These are phyloP conservation scores for Tamandua tetradactyla DNA, from an alignment of 2,797 vertebrate genomes.

Conservation along the genomic window DNA sequence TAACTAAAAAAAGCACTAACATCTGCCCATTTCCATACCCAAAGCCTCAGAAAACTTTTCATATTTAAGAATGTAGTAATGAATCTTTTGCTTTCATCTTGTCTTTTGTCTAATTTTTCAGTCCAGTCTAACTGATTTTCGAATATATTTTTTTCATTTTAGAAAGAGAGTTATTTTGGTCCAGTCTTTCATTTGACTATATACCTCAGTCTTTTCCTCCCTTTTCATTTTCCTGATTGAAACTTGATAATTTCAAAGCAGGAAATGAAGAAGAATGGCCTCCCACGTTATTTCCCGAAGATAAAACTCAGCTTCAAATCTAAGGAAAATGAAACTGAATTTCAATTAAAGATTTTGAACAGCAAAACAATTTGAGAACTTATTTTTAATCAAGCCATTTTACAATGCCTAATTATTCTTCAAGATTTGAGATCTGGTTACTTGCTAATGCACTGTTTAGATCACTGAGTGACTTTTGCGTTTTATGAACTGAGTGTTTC, in stretches of 20 bases:
- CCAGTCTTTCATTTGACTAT: slow-evolving; percentile 28
- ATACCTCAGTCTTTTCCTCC: slow-evolving; percentile 48
- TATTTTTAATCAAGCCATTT: slow-evolving; percentile 47
- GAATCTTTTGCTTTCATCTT: slow-evolving; percentile 42
- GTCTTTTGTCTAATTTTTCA: background rate
- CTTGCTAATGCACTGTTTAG: background rate
- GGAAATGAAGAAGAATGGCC: slow-evolving; percentile 58
- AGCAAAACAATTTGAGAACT: slow-evolving; percentile 38
- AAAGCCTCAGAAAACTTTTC: background rate
- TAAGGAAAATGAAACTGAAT: slow-evolving; percentile 39
- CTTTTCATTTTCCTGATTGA: slow-evolving; percentile 53
- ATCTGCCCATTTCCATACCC: background rate
- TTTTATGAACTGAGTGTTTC: slow-evolving; percentile 41
- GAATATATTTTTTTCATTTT: slow-evolving; percentile 32
- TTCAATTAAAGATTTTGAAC: slow-evolving; percentile 44
- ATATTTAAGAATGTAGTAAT: background rate
- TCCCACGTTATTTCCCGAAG: slow-evolving; percentile 68
- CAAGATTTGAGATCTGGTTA: background rate
- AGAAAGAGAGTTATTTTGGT: slow-evolving; percentile 44
- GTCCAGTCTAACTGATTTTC: slow-evolving; percentile 1
- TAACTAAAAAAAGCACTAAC: slow-evolving; percentile 22
- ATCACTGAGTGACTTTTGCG: background rate
- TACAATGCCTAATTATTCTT: slow-evolving; percentile 13
- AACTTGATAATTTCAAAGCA: slow-evolving; percentile 33
- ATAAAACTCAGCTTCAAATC: slow-evolving; percentile 55